Percentiles rank a stretch among this genome's conserved stretches.
These are phyloP conservation scores for Drosophila mercatorum DNA, from an alignment of 2,888 invertebrate species.

Conservation along the genomic window DNA sequence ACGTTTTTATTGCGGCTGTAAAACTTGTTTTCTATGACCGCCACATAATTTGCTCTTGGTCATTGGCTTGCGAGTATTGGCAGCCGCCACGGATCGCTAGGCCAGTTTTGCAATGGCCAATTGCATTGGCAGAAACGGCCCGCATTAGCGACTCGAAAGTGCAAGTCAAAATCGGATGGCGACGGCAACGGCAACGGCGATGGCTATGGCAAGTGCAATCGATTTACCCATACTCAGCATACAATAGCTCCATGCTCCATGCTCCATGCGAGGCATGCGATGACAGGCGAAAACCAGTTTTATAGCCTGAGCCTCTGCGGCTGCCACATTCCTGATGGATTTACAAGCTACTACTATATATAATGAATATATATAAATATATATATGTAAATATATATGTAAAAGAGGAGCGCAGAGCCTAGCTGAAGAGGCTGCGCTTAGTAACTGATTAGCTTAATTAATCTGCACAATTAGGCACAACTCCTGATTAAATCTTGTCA, in stretches of 20 bases:
- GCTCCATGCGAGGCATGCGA: not conserved
- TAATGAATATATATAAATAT: not conserved
- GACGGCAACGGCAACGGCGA: constrained; percentile 40
- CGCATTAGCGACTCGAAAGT: constrained; percentile 54
- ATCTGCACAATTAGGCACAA: not conserved
- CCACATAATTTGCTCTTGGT: constrained; percentile 74
- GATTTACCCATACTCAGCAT: constrained; percentile 53
- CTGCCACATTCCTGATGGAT: constrained; percentile 14
- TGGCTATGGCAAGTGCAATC: constrained; percentile 62
- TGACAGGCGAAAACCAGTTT: constrained; percentile 71
- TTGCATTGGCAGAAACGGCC: constrained; percentile 31
- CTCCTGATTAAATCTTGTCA: fast-evolving
- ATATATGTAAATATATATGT: not conserved
- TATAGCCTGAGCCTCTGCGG: constrained; percentile 20
- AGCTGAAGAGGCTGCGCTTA: not conserved
- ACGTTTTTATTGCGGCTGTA: constrained; percentile 42
- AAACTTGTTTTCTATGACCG: constrained; percentile 70
- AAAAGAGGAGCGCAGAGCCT: too few relatives aligned
- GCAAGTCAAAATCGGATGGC: constrained; percentile 66
- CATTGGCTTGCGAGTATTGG: constrained; percentile 63
- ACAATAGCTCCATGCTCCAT: not conserved
- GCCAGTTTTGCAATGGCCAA: constrained; percentile 35
- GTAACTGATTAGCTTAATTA: not conserved
- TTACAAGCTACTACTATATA: not conserved
- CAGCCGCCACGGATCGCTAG: constrained; percentile 27